These are phyloP conservation scores for Plotosus lineatus DNA, from an alignment of 2,113 vertebrate genomes.

Conservation along the genomic window DNA sequence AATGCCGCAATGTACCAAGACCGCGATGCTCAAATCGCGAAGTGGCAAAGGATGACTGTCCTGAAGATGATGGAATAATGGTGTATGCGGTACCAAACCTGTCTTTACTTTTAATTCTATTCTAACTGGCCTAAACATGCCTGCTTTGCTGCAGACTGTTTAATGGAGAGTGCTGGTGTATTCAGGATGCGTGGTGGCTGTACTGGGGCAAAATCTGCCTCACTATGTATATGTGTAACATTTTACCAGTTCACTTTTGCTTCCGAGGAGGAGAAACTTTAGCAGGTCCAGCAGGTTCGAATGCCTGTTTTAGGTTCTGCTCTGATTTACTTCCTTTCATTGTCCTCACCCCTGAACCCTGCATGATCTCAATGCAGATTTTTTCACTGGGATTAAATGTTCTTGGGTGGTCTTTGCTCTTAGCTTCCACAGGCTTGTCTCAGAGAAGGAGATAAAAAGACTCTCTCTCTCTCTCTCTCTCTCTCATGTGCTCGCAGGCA, in stretches of 20 bases:
- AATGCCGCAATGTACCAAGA: too few relatives aligned
- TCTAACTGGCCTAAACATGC: not conserved
- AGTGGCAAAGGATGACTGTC: too few relatives aligned
- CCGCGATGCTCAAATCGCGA: too few relatives aligned
- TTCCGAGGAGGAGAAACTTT: not conserved
- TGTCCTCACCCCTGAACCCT: not conserved
- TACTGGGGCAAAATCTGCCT: not conserved
- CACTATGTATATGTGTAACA: too few relatives aligned
- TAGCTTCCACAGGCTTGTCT: slow-evolving; percentile 32
- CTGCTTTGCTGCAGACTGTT: not conserved
- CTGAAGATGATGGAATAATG: not conserved
- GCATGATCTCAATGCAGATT: not conserved
- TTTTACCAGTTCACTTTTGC: not conserved
- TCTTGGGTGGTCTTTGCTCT: slow-evolving; percentile 24
- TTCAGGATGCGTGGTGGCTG: not conserved
- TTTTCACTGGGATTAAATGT: not conserved
- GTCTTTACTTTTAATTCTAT: not conserved
- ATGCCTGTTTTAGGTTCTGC: not conserved
- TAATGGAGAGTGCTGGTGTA: not conserved
- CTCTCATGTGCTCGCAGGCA: not conserved
- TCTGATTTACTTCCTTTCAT: not conserved
- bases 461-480: too few relatives aligned
- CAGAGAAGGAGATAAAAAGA: slow-evolving; percentile 36
- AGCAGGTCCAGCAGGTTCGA: not conserved
- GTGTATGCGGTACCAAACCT: not conserved